These are phyloP conservation scores for Anorthoa munda DNA, from an alignment of 2,888 invertebrate genomes.

Conservation along the genomic window DNA sequence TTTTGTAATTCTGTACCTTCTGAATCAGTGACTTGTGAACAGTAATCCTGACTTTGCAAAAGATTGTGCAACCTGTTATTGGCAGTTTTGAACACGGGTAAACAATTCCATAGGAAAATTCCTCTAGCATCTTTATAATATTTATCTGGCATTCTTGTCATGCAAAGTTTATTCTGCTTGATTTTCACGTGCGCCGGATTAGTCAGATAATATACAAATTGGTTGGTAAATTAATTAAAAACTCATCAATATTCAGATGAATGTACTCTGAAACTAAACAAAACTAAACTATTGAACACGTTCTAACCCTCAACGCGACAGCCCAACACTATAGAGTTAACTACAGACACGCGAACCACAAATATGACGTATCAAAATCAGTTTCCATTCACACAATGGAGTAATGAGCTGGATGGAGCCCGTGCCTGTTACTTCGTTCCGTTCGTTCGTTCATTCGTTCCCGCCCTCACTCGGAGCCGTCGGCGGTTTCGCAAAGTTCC, in stretches of 20 bases:
- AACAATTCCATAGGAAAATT: conserved; percentile 14
- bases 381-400: conserved; percentile 70
- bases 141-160: conserved; percentile 1
- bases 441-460: conserved; percentile 57
- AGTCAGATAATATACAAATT: neutral
- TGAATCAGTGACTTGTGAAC: conserved; percentile 36
- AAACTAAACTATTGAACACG: neutral
- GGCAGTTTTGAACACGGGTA: conserved; percentile 30
- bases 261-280: neutral
- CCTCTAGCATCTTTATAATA: neutral
- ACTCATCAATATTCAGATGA: neutral
- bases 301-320: conserved; percentile 7
- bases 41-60: conserved; percentile 31
- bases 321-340: conserved; percentile 7
- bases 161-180: neutral
- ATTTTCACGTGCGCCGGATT: neutral
- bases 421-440: conserved; percentile 64
- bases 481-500: conserved; percentile 88
- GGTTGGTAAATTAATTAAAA: neutral
- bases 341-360: conserved; percentile 28
- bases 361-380: conserved; percentile 66
- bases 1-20: conserved; percentile 22
- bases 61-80: conserved; percentile 40
- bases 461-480: conserved; percentile 75
- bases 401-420: conserved; percentile 82